Conservation (phyloP, 92 coral and sea anemone genomes). For the Porites evermanni region DNA sequence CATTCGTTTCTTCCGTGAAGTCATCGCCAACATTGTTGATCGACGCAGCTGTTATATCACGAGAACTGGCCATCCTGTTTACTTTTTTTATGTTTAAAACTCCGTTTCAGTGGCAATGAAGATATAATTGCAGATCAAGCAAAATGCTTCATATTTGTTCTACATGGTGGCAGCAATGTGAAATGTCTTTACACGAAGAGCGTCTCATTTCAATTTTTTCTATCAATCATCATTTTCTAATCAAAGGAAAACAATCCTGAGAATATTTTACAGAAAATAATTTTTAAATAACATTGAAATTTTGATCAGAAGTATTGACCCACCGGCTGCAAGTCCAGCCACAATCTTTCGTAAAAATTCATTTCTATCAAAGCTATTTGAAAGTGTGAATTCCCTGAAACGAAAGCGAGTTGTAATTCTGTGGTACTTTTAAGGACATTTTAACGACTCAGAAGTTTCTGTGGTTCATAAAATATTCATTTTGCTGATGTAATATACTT, state of each 20-base stretch:
- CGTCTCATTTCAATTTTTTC: background rate
- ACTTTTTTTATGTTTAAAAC: background rate
- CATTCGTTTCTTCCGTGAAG: conserved; percentile 16
- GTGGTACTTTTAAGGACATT: background rate
- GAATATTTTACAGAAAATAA: too few species aligned
- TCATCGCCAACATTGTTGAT: conserved; percentile 36
- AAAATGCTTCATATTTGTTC: too few species aligned
- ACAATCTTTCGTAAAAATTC: background rate
- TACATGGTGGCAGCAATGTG: background rate
- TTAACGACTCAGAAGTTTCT: background rate
- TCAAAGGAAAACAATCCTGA: background rate
- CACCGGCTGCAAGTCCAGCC: background rate
- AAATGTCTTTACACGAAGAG: background rate
- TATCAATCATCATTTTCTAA: background rate
- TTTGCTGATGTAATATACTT: background rate
- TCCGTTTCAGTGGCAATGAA: background rate
- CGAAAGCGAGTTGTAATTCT: background rate
- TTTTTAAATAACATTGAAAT: too few species aligned
- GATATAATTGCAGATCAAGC: background rate
- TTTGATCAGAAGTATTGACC: too few species aligned
- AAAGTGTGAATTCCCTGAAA: background rate
- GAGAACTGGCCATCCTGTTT: conserved; percentile 25
- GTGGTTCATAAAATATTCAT: conserved; percentile 24
- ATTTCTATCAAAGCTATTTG: background rate
- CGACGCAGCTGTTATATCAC: conserved; percentile 43